Base-by-base conservation (phyloP, 2,888 invertebrate genomes). In the Tipula unca region DNA sequence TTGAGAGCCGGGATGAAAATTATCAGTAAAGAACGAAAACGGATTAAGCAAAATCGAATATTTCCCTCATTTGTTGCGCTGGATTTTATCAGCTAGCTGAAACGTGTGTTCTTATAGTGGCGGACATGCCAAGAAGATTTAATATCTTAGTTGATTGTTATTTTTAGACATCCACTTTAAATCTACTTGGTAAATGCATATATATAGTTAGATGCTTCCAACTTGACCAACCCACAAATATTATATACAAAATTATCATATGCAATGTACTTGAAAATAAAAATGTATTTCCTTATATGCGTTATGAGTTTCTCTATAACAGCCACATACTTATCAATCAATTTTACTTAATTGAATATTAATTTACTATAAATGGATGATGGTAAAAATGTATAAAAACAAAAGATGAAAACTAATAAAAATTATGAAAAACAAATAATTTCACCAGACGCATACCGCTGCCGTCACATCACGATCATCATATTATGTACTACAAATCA, bases 371-470 rank as follows among this genome's bases (percentile, higher is more conserved):
- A n/a, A n/a, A n/a, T 25, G 69, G 14, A 69, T 69, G 20, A 69
- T 25, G 69, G 25, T 25, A 69, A 69, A n/a, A 25, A 69, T 69
- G 25, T 10, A 25, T 8, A 69, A 10, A 69, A 25, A 6, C 69
- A 69, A 25, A 69, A 20, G 20, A 48, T 17, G 17, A 48, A 69
- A 69, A 69, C 69, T 25, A 69, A 69, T 69, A 69, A 69, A 69
- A 69, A 69, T 69, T 69, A 69, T 69, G 69, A 69, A 69, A 69
- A 69, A 69, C 69, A 69, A 69, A 69, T 25, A 69, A 69, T 69
- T 69, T 69, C 69, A 69, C 69, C 69, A 5, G 5, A 25, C 25
- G 25, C 69, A 69, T 25, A 69, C 69, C 69, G 69, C 69, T 25
- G 48, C 48, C 25, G n/a, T n/a, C n/a, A n/a, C n/a, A n/a, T n/a